Evolutionary conservation across 2,888 invertebrate genomes (phyloP), one percentile per base, ranked within the genome.

Genomic region (Drosophila monieri): DNA sequence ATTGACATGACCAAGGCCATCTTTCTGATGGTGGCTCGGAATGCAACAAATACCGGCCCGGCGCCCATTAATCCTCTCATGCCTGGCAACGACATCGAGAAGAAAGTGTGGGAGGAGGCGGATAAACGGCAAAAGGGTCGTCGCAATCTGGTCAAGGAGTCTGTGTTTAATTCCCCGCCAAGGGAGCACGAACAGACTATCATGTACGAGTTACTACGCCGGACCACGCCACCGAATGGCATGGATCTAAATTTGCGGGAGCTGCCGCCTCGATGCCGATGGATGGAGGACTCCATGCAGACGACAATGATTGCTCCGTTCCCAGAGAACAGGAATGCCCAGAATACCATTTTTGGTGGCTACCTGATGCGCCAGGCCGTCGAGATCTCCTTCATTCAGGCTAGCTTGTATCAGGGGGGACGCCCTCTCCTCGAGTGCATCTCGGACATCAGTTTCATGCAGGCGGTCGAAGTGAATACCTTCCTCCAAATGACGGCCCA

Each of bases 281-380:
- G 95, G 95, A 95, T 96, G 94, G 92, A 93, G 21, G 92, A 85
- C 9, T 80, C 85, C 12, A 92, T 91, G 32, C 87, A 94, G 15
- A 93, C 94, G 15, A 95, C 94, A 76, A 91, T 94, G 23, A 92
- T 93, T 43, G 92, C 93, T 64, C 93, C 93, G 1, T 94, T 94
- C 85, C 94, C 94, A 0, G 93, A 94, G 89, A 93, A 95, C 89
- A 92, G 95, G 52, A 96, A 96, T 91, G 91, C 95, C 25, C 95
- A 95, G 84, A 95, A 95, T 89, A 95, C 94, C 76, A 92, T 93
- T 23, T 96, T 96, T 89, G 96, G 96, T 57, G 96, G 96, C 0
- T 96, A 94, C 88, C 91, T 96, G 23, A 96, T 97, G 96, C 92
- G 96, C 15, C 93, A 94, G 77, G 96, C 96, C 0, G 92, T 94